Conservation (phyloP, 2,797 vertebrate species). For the Melanotaenia pygmaea region DNA sequence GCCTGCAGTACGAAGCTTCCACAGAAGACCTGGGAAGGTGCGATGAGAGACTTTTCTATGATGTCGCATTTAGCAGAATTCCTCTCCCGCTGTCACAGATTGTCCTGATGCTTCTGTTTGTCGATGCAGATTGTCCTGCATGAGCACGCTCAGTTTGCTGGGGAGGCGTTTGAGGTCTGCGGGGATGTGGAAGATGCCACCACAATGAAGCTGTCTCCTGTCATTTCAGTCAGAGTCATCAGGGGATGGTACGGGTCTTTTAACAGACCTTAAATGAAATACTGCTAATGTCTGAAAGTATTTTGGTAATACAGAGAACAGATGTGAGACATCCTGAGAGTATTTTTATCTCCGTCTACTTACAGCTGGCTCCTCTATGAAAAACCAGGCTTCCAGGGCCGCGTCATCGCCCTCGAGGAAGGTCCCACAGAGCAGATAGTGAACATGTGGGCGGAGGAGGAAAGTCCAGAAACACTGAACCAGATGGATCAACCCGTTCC, state of each 20-base stretch:
- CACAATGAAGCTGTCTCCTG: conserved; percentile 86
- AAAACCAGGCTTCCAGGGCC: conserved; percentile 93
- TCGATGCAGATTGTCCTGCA: conserved; percentile 87
- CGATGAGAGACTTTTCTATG: background rate
- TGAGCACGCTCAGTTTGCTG: conserved; percentile 79
- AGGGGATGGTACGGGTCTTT: conserved; percentile 91
- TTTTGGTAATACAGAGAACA: background rate
- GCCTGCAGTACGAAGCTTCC: conserved; percentile 77
- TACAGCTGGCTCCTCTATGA: conserved; percentile 97
- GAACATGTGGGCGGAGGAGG: conserved; percentile 87
- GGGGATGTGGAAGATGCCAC: conserved; percentile 87
- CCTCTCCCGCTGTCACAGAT: background rate
- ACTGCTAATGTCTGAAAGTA: background rate
- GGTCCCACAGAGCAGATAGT: conserved; percentile 86
- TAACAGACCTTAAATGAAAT: background rate
- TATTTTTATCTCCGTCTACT: conserved; percentile 29
- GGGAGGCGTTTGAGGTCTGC: conserved; percentile 84
- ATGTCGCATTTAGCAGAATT: background rate
- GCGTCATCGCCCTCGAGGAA: conserved; percentile 91
- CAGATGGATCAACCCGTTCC: conserved; percentile 67
- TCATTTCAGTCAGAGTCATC: conserved; percentile 88
- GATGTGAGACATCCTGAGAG: too few species aligned
- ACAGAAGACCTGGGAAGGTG: conserved; percentile 97
- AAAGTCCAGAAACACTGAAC: conserved; percentile 67
- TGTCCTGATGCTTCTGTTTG: conserved; percentile 8